phyloP scores from a whole-genome alignment of 2,888 invertebrate species.

The Liodrosophila aerea region DNA sequence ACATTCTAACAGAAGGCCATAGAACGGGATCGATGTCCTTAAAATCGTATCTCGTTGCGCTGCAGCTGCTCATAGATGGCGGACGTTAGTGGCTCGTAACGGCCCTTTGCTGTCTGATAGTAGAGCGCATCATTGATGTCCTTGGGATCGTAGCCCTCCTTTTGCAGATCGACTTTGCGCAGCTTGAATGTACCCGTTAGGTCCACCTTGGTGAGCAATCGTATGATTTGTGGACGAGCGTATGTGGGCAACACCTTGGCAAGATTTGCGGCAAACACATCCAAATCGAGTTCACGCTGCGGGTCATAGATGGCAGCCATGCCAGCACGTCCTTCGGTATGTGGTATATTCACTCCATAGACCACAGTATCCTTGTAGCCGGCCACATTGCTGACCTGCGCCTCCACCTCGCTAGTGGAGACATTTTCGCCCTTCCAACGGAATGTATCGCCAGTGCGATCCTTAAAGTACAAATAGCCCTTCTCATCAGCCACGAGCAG shows the following conservation, averaged over 20 bases:
- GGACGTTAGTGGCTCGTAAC: slow-evolving; percentile 88
- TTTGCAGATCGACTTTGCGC: slow-evolving; percentile 95
- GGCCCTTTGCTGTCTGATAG: slow-evolving; percentile 88
- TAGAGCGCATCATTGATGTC: slow-evolving; percentile 89
- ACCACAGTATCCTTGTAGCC: slow-evolving; percentile 94
- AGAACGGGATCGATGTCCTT: slow-evolving; percentile 34
- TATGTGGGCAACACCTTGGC: slow-evolving; percentile 90
- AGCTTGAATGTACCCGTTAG: slow-evolving; percentile 98
- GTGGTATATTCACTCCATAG: slow-evolving; percentile 94
- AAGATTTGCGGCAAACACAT: slow-evolving; percentile 85
- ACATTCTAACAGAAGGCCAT: slow-evolving; percentile 3
- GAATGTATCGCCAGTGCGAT: slow-evolving; percentile 98
- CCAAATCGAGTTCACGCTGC: slow-evolving; percentile 86
- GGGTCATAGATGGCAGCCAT: slow-evolving; percentile 95
- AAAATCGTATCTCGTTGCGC: slow-evolving; percentile 89
- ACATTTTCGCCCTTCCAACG: slow-evolving; percentile 99
- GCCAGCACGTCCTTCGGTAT: slow-evolving; percentile 94
- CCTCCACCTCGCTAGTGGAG: slow-evolving; percentile 97
- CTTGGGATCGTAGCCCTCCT: slow-evolving; percentile 92
- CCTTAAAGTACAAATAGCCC: slow-evolving; percentile 97
- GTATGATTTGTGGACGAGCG: slow-evolving; percentile 93
- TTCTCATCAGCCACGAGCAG: slow-evolving; percentile 94
- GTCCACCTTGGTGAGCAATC: slow-evolving; percentile 92
- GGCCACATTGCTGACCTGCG: slow-evolving; percentile 90
- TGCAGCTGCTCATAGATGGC: slow-evolving; percentile 89